Conservation (phyloP, 2,113 vertebrate genomes). For the Pogonocichla stellata region DNA sequence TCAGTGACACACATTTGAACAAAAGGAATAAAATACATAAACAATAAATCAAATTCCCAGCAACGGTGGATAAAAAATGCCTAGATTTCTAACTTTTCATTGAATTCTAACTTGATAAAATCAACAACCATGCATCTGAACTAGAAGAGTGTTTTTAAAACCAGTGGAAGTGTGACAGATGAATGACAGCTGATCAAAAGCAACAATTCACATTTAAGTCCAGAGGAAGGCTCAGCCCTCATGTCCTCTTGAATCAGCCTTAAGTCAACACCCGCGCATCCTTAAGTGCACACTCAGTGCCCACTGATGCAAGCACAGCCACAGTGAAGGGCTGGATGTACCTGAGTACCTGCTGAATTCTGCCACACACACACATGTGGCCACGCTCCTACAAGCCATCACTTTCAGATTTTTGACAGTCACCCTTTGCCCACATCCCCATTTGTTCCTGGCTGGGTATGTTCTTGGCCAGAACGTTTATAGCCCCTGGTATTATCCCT, state of each 20-base stretch:
- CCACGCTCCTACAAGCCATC: background rate
- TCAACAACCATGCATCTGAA: background rate
- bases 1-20: background rate
- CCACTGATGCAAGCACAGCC: background rate
- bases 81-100: background rate
- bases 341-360: background rate
- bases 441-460: background rate
- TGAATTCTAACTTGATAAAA: background rate
- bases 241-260: background rate
- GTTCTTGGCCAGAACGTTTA: background rate
- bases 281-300: rapidly evolving
- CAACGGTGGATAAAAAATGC: background rate
- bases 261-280: background rate
- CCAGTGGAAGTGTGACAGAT: background rate
- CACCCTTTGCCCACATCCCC: background rate
- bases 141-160: background rate
- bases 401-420: background rate
- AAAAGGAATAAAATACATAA: background rate
- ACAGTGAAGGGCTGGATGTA: rapidly evolving
- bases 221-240: background rate
- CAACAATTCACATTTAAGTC: background rate
- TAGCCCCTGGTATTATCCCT: background rate
- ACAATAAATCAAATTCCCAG: background rate
- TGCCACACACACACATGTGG: rapidly evolving
- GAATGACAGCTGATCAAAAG: background rate